Conservation (phyloP, 2,888 invertebrate species). For the Scaptomyza flava region DNA sequence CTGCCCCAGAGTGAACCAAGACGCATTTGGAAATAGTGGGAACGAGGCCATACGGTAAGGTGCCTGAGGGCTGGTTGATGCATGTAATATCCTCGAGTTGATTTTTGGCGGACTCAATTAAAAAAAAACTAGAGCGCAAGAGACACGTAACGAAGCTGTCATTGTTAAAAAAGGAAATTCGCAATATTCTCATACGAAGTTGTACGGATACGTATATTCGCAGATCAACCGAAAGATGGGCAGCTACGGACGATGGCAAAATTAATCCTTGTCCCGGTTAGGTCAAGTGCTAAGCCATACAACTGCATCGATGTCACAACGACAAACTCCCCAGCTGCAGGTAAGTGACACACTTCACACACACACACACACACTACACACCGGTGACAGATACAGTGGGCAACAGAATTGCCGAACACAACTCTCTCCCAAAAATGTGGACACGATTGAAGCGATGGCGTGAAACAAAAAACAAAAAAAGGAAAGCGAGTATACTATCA, state of each 20-base stretch:
- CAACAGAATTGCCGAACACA: slow-evolving; percentile 4
- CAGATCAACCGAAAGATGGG: slow-evolving; percentile 86
- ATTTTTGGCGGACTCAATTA: slow-evolving; percentile 50
- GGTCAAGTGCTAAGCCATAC: slow-evolving; percentile 95
- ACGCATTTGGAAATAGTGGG: slow-evolving; percentile 91
- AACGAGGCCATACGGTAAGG: slow-evolving; percentile 85
- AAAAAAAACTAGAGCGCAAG: slow-evolving; percentile 34
- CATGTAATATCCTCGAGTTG: neutral
- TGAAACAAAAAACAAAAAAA: neutral
- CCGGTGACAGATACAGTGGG: neutral
- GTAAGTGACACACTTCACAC: too few species aligned
- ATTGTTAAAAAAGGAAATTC: slow-evolving; percentile 29
- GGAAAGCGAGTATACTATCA: slow-evolving; percentile 1
- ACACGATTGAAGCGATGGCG: slow-evolving; percentile 36
- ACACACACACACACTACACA: too few species aligned
- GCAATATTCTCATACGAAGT: neutral
- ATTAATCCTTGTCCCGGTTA: slow-evolving; percentile 95
- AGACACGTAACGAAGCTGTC: slow-evolving; percentile 28
- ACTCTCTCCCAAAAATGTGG: slow-evolving; percentile 16
- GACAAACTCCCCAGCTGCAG: slow-evolving; percentile 96
- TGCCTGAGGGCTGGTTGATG: slow-evolving; percentile 1
- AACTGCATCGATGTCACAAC: slow-evolving; percentile 96
- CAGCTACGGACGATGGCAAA: slow-evolving; percentile 91
- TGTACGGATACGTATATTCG: slow-evolving; percentile 26
- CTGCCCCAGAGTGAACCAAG: slow-evolving; percentile 93